phyloP scores from a whole-genome alignment of 1,140 invertebrate species.

The Nomia melanderi region DNA sequence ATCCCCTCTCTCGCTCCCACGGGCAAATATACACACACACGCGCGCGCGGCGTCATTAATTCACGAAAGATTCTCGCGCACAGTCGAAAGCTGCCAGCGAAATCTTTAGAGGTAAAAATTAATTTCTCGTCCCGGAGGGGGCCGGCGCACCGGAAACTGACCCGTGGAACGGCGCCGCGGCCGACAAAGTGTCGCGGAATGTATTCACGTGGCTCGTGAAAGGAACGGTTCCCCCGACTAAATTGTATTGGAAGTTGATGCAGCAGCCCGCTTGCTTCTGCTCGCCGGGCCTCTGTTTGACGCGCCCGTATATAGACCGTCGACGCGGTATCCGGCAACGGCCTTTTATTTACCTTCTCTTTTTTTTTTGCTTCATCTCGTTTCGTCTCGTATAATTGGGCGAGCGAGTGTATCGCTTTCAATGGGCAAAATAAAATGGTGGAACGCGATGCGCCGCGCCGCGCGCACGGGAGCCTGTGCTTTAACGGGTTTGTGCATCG shows the following conservation, averaged over 20 bases:
- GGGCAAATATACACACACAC: no score
- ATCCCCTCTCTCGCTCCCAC: conserved; percentile 11
- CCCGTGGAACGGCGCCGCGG: background rate
- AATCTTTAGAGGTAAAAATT: conserved; percentile 43
- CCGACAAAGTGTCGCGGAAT: background rate
- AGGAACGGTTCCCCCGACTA: no score
- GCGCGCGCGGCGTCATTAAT: conserved; percentile 50
- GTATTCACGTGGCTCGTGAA: background rate
- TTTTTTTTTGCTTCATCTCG: no score
- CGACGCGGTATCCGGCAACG: background rate
- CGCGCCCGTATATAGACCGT: background rate
- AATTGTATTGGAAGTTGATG: background rate
- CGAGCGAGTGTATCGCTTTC: no score
- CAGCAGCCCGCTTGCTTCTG: background rate
- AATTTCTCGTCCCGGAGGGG: conserved; percentile 10
- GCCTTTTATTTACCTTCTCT: no score
- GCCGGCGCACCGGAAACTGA: background rate
- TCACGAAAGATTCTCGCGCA: conserved; percentile 44
- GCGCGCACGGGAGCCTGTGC: no score
- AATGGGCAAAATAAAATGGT: no score
- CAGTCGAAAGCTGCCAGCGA: conserved; percentile 31
- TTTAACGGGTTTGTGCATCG: no score
- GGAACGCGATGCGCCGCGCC: no score
- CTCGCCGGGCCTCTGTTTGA: background rate
- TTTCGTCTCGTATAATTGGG: no score